Evolutionary conservation across 2,888 invertebrate genomes (phyloP).

Genomic region (Drosophila kambysellisi): DNA sequence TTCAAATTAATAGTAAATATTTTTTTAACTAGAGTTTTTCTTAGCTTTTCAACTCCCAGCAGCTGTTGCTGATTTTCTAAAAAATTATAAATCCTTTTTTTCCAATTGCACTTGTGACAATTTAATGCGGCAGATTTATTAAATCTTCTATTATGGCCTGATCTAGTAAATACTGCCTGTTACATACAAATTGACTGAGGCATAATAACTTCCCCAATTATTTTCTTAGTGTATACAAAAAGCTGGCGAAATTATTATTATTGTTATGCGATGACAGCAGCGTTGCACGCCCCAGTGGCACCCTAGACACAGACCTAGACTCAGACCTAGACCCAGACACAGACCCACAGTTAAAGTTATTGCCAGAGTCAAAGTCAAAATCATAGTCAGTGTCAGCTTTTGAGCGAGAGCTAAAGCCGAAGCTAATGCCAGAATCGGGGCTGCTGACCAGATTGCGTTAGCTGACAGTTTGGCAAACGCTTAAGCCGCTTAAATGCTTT

Average conservation of each 20-base stretch:
- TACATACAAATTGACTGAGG: not conserved
- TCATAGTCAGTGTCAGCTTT: not conserved
- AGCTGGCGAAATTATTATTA: slow-evolving; percentile 75
- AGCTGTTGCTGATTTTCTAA: not conserved
- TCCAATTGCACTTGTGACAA: not conserved
- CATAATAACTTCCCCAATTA: not conserved
- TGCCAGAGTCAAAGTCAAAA: slow-evolving; percentile 15
- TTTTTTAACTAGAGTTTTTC: too few species aligned
- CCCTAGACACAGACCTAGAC: slow-evolving; percentile 20
- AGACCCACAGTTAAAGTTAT: not conserved
- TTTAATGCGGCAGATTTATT: not conserved
- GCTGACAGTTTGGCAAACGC: slow-evolving; percentile 40
- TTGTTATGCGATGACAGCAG: slow-evolving; percentile 79
- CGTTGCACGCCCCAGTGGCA: slow-evolving; percentile 43
- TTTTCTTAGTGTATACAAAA: not conserved
- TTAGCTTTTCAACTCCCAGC: not conserved
- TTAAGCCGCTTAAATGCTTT: slow-evolving; percentile 75
- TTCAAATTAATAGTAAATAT: not conserved
- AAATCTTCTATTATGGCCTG: too few species aligned
- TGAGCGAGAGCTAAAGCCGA: slow-evolving; percentile 6
- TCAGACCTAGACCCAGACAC: not conserved
- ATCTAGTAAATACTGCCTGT: not conserved
- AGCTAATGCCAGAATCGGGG: slow-evolving; percentile 20
- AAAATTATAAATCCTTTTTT: not conserved
- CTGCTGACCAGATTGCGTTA: slow-evolving; percentile 30